Base-by-base conservation (phyloP, 2,888 invertebrate genomes). In the Argyresthia goedartella region DNA sequence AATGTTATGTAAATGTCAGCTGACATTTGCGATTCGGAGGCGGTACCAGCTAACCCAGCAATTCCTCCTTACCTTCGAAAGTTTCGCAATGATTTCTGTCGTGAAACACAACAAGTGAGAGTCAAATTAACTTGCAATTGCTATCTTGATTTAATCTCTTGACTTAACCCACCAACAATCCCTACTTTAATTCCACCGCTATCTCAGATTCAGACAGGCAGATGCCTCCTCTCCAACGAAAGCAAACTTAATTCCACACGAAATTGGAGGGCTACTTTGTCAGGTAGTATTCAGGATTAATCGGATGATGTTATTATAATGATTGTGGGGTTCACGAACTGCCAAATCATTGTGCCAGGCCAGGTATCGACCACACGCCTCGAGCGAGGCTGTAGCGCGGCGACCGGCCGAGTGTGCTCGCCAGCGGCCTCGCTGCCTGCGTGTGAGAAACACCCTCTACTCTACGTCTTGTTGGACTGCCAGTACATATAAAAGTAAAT, bases 11-110 rank as follows among this genome's bases (percentile, higher is more conserved):
- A 77, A 79, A 76, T 77, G 61, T 62, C 62, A 66, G 66, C 69
- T 81, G 82, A 76, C 84, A 84, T 82, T 84, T 81, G 67, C 64
- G 60, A 63, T 69, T 72, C 57, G 62, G 62, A 67, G 70, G 70
- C 69, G 73, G 66, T 63, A 63, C 36, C 36, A 15, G 48, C 15
- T n/a, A 14, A 14, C 6, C 14, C 48, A 16, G 14, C 35, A 48
- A 35, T 15, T 48, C 48, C 48, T 39, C 15, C 34, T 48, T 48
- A 13, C 48, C 47, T 47, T 47, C 39, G 39, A 39, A 47, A 35
- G 44, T 50, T 50, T 50, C 42, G 25, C 50, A 50, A 50, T 39
- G 10, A 3, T 9, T 3, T 39, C 39, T 3, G 39, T 39, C 39
- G n/a, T 39, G 39, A 25, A 2, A 25, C 25, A 25, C 25, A 25